Percentiles rank a stretch among this genome's conserved stretches.
Conservation (phyloP, 53 echinoderm and acorn worm genomes). For the Antedon mediterranea region DNA sequence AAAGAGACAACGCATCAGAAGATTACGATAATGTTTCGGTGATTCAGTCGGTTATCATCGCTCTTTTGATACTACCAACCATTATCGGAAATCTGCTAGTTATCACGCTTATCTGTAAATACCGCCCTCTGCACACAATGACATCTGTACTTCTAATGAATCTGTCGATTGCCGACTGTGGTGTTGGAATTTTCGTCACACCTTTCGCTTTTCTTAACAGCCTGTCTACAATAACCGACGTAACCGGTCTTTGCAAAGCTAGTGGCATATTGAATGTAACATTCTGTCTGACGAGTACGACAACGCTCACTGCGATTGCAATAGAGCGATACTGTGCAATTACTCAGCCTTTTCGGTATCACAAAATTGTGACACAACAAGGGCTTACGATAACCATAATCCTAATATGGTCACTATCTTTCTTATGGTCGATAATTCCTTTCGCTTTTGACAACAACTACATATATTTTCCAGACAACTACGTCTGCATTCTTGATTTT, state of each 20-base stretch:
- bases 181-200: not conserved
- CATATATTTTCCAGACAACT: not conserved
- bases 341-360: not conserved
- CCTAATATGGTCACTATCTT: not conserved
- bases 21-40: not conserved
- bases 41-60: not conserved
- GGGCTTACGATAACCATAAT: not conserved
- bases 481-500: not conserved
- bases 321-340: not conserved
- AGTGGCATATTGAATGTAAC: not conserved
- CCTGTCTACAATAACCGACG: not conserved
- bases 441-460: not conserved
- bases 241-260: not conserved
- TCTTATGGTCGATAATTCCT: not conserved
- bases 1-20: no score
- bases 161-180: not conserved
- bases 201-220: not conserved
- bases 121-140: not conserved
- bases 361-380: not conserved
- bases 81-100: slow-evolving; percentile 33
- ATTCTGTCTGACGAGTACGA: not conserved
- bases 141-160: not conserved
- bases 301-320: not conserved
- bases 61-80: slow-evolving; percentile 31
- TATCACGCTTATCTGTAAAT: slow-evolving; percentile 12